Evolutionary conservation across 2,797 vertebrate genomes (phyloP), one percentile per base, ranked within the genome.

Genomic region (Sebastiscus albofasciatus): DNA sequence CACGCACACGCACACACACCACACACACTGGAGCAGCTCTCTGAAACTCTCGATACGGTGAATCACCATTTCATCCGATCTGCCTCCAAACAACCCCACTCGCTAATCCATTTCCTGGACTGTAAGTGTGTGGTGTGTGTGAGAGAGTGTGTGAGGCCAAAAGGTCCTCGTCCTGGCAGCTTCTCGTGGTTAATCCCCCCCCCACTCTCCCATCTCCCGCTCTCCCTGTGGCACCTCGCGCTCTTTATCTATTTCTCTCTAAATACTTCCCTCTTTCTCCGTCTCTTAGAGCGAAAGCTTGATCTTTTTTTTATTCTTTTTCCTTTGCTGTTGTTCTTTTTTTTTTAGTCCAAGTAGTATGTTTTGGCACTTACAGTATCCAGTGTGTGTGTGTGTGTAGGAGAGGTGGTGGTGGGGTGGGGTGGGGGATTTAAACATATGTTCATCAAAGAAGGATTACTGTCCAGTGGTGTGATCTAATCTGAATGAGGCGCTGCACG

Each of bases 401-500:
- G n/a, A 52, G 1, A 11, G 5, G 62, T 20, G 39, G 58, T 52
- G 26, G 31, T 20, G 24, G 5, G 24, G 56, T 31, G 1, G 18
- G 5, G 4, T 10, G 72, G 33, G 6, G 80, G 81, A 92, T 90
- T 86, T 82, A 87, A 88, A 86, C 93, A 86, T 90, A 92, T 88
- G 90, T 87, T 93, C 87, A 86, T 89, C 77, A 86, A 81, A 81
- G 82, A 70, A 20, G 85, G 89, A 91, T 93, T 93, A 92, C 29
- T 31, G 80, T 72, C 64, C 79, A 81, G 76, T 77, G 68, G 74
- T 85, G 86, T 73, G 71, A 89, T 89, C 61, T 86, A 86, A 93
- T 90, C 91, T 86, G 59, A 83, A 83, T 56, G 20, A 27, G 62
- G 73, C 42, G 12, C 75, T 3, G 29, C 76, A 76, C 3, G 71